A percentile compares a stretch with the other conserved stretches of the same genome.
Evolutionary conservation across 2,797 vertebrate genomes (phyloP).

Genomic region (Clarias laeviceps): DNA sequence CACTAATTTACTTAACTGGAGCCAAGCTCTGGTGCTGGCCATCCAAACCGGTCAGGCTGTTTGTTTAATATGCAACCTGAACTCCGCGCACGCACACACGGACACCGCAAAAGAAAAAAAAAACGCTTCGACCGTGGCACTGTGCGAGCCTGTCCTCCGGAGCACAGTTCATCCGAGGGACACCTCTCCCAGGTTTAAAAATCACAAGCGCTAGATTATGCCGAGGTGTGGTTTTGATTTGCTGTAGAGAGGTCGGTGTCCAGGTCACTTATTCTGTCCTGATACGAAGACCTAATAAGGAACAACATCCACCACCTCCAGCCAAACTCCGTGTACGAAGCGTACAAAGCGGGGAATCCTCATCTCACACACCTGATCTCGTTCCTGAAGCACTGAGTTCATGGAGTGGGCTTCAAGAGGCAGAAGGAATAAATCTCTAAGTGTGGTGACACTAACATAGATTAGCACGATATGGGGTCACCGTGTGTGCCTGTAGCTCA

Average conservation of each 20-base stretch:
- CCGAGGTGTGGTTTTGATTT: constrained; percentile 48
- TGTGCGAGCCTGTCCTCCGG: constrained; percentile 30
- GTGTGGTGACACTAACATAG: constrained; percentile 1
- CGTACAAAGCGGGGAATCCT: neutral
- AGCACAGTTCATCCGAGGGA: constrained; percentile 52
- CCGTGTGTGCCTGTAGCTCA: constrained; percentile 63
- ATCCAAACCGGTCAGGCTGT: constrained; percentile 66
- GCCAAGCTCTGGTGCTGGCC: constrained; percentile 65
- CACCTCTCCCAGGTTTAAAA: constrained; percentile 43
- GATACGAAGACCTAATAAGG: constrained; percentile 30
- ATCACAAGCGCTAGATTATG: constrained; percentile 36
- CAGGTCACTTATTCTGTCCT: constrained; percentile 31
- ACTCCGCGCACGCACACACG: constrained; percentile 65
- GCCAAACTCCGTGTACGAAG: constrained; percentile 6
- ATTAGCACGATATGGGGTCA: constrained; percentile 48
- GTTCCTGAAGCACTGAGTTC: constrained; percentile 7
- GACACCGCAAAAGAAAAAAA: constrained; percentile 27
- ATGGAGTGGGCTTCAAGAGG: neutral
- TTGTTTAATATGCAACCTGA: constrained; percentile 79
- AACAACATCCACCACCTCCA: constrained; percentile 36
- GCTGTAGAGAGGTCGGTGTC: constrained; percentile 9
- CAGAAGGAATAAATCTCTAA: neutral
- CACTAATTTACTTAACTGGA: constrained; percentile 77
- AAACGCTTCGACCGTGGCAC: constrained; percentile 23
- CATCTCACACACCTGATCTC: constrained; percentile 16